phyloP scores from a whole-genome alignment of 2,113 vertebrate genomes.

The Caranx melampygus region DNA sequence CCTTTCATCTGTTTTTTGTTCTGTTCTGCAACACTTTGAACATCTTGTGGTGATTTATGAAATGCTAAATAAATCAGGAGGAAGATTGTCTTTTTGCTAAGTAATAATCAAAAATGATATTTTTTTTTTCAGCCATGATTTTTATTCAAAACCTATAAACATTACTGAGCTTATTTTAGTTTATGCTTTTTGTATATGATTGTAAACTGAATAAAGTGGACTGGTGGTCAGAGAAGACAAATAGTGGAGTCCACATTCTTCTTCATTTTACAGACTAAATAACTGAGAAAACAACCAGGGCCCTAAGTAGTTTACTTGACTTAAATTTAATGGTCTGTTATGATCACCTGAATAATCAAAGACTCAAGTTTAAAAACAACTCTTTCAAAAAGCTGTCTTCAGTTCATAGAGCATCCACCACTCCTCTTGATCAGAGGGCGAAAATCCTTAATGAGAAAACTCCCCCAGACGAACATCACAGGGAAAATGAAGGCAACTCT shows the following conservation, averaged over 20 bases:
- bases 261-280: background rate
- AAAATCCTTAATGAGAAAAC: conserved; percentile 5
- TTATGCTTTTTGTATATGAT: no score
- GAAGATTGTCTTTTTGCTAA: background rate
- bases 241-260: no score
- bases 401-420: background rate
- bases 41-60: background rate
- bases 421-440: background rate
- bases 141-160: no score
- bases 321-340: background rate
- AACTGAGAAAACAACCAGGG: background rate
- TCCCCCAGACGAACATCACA: conserved; percentile 18
- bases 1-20: background rate
- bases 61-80: background rate
- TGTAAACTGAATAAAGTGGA: no score
- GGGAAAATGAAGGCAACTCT: conserved; percentile 19
- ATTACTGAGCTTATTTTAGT: no score
- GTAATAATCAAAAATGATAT: no score
- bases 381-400: background rate
- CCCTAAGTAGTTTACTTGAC: background rate
- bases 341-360: background rate
- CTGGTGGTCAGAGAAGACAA: no score
- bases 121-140: no score
- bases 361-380: background rate
- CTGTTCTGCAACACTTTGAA: background rate